These are phyloP conservation scores for Oncopeltus fasciatus DNA, from an alignment of 1,140 invertebrate species.

Conservation along the genomic window DNA sequence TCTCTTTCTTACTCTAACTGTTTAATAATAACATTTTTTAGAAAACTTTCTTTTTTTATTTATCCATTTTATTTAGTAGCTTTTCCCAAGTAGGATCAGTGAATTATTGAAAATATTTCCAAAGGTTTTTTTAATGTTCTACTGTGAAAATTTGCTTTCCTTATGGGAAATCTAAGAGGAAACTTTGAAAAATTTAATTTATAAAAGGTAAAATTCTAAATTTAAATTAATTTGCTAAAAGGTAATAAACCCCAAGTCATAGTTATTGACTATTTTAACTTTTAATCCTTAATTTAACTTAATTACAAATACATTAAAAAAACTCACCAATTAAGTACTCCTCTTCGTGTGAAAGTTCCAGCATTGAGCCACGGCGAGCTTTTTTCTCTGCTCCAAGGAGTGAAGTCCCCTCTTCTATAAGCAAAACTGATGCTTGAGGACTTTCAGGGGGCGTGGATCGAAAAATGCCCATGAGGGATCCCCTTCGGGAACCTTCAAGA, in stretches of 20 bases:
- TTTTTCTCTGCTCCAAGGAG: constrained; percentile 1
- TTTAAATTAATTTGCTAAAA: not conserved
- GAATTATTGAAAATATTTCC: too few species aligned
- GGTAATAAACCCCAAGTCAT: not conserved
- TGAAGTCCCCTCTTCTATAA: constrained; percentile 14
- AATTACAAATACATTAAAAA: not conserved
- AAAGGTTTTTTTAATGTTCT: too few species aligned
- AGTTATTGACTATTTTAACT: not conserved
- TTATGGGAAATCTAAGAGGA: too few species aligned
- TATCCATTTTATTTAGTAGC: too few species aligned
- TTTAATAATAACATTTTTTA: too few species aligned
- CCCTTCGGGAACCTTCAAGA: not conserved
- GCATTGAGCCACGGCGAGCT: constrained; percentile 32
- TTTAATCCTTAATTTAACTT: not conserved
- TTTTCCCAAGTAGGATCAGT: too few species aligned
- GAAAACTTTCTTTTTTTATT: too few species aligned
- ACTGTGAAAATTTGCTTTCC: too few species aligned
- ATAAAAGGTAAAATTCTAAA: not conserved
- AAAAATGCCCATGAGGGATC: not conserved
- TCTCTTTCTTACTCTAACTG: too few species aligned
- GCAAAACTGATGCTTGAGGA: constrained; percentile 10
- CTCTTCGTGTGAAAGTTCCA: constrained; percentile 30
- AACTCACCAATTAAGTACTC: constrained; percentile 21
- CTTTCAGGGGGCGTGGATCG: not conserved
- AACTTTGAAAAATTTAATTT: not conserved